Base-by-base conservation (phyloP, 2,888 invertebrate species). In the Tetanocera ferruginea region DNA sequence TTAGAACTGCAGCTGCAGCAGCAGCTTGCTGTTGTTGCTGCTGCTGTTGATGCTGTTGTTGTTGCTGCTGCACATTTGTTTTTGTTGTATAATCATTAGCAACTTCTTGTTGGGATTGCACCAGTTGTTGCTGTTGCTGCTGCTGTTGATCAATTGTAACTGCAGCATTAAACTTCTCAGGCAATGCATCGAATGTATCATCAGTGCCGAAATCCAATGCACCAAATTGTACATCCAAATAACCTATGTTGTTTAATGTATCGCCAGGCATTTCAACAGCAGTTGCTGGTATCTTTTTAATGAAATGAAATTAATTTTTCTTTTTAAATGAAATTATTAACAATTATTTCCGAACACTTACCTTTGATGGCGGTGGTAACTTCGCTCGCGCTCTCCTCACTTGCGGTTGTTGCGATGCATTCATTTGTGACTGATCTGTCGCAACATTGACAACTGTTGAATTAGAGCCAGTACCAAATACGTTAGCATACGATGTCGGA, bases 241-340 rank as follows among this genome's bases (percentile, higher is more conserved):
- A 94, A 81, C 92, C 93, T 82, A 94, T 93, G 81, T 93, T 93
- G 79, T 93, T 93, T 17, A 93, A 91, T 78, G 94, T 92, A 85
- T 97, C 97, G 81, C 96, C 97, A 0, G 98, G 98, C 98, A 98
- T 98, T 91, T 98, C 98, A 55, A 98, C 98, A 28, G 98, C 98
- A 77, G 94, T 95, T 74, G 96, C 93, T 60, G 98, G 98, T 86
- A 98, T 98, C 95, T 97, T 23, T 28, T 73, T 60, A 74, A 72
- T 28, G 17, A 62, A 34, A 57, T 17, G 43, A 17, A n/a, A 71
- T 17, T 71, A 43, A 66, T 28, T 60, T 28, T 69, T 49, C 14
- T 1, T 31, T 2, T 66, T 8, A 49, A 37, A 31, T 66, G 57
- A 73, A 23, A 66, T 37, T 76, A 78, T 75, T 43, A 79, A 80